Percentiles rank a stretch among this genome's conserved stretches.
phyloP scores from a whole-genome alignment of 2,888 invertebrate species.

The Tillus elongatus region DNA sequence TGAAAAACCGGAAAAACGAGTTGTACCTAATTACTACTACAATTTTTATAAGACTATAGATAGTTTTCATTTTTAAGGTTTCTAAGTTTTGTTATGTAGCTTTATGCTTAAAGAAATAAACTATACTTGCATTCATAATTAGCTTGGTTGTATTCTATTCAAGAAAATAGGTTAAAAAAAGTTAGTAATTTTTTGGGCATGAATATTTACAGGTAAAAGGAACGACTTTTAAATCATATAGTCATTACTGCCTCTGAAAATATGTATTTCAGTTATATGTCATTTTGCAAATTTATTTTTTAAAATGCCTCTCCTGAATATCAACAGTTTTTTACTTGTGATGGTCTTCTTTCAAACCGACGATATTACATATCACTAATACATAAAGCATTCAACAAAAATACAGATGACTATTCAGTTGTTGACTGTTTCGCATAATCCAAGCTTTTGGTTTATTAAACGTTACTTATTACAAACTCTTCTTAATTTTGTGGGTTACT shows the following conservation, averaged over 20 bases:
- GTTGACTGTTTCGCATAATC: too few relatives aligned
- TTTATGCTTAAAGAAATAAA: background rate
- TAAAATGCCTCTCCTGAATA: slow-evolving; percentile 1
- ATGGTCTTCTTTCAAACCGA: slow-evolving; percentile 2
- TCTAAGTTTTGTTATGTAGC: background rate
- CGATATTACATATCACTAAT: too few relatives aligned
- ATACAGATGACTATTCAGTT: too few relatives aligned
- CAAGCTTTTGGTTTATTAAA: too few relatives aligned
- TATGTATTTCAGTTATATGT: too few relatives aligned
- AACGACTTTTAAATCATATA: background rate
- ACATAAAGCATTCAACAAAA: too few relatives aligned
- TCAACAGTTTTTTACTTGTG: background rate
- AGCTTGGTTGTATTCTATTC: background rate
- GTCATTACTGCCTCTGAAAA: too few relatives aligned
- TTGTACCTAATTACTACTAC: background rate
- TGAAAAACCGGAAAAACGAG: slow-evolving; percentile 2
- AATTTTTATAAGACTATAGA: slow-evolving; percentile 1
- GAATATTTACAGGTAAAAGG: background rate
- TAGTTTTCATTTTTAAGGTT: background rate
- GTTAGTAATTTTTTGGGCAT: background rate
- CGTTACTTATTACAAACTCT: too few relatives aligned
- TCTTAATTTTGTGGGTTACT: too few relatives aligned
- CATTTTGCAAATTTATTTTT: too few relatives aligned
- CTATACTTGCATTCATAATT: background rate
- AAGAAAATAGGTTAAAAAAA: background rate